Evolutionary conservation across 2,797 vertebrate species (phyloP), one percentile per base, ranked within the genome.

Genomic region (Neomorphus geoffroyi): DNA sequence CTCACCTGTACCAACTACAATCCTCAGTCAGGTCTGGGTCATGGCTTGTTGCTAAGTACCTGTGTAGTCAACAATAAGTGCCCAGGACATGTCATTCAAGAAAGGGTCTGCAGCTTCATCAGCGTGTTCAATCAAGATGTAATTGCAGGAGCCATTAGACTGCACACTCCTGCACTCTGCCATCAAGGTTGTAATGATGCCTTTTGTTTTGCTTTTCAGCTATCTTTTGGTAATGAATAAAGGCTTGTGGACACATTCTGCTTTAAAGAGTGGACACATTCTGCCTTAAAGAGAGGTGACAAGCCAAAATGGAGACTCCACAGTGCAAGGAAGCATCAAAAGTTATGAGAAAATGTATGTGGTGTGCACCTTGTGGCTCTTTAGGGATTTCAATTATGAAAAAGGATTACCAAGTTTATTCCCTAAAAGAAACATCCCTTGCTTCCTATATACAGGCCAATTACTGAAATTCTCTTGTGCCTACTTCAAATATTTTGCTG

Each of bases 131-230:
- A 50, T 91, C 89, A 82, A 95, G 67, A 33, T 48, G 62, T 92
- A 91, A 93, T 91, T 85, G 72, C 64, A 79, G 69, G 62, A 82
- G 13, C 32, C 69, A 67, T 80, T 92, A 89, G 45, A 57, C 22
- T 92, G 57, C 66, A 89, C 90, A 79, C 66, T 88, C 71, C 79
- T 64, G 62, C n/a, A 83, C 41, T 88, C 57, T 90, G 67, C 53
- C 80, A 50, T 87, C 81, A 67, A 80, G 71, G 43, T 22, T 70
- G 65, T 57, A 93, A 93, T 56, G 75, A 93, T 46, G 71, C 21
- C 14, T 73, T 86, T 79, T 89, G 65, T 83, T 95, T 94, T 94
- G 66, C 48, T 88, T 89, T 95, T 91, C 77, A 90, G 28, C n/a
- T 93, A 53, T 75, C 57, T 85, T 94, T 46, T 83, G 62, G 37